Base-by-base conservation (phyloP, 2,888 invertebrate species). In the Sphaerophoria rueppellii region DNA sequence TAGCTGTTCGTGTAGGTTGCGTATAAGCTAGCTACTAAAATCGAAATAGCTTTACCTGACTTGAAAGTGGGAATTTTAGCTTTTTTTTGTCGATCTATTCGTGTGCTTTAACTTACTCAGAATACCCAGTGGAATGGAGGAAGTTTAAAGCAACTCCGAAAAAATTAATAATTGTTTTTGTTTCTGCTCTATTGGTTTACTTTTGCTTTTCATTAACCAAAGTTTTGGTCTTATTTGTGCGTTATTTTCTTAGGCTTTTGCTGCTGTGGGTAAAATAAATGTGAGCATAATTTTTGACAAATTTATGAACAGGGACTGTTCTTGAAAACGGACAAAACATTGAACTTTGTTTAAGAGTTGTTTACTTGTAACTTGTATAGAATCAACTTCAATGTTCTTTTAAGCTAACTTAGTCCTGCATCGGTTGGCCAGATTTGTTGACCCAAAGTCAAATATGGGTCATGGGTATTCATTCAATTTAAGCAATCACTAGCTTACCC, bases 111-210 rank as follows among this genome's bases (percentile, higher is more conserved):
- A 9, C 6, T 9, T 12, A 48, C 40, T 32, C 7, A 11, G 37
- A 61, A 57, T 74, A 58, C 63, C 63, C 24, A 65, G 81, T 67
- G 43, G 71, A 75, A 71, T 71, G 75, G 35, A 69, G 78, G 63
- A 82, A 83, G 72, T 37, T 74, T 43, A 40, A 77, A 60, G n/a
- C 11, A 54, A 67, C 48, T 58, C 46, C 48, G 40, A 73, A 80
- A 65, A 74, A 14, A 52, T 43, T 4, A 2, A 6, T 58, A n/a
- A n/a, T n/a, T n/a, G 34, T 24, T 55, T n/a, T 58, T 58, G 61
- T 69, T 65, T 65, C 63, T 76, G 40, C 50, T 67, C 67, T 24
- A 43, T 37, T 52, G 54, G n/a, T 43, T 75, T 76, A 69, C 43
- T 72, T 48, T 54, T 61, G 6, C 4, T 43, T 32, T 80, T 48